These are phyloP conservation scores for Rhingia rostrata DNA, from an alignment of 2,888 invertebrate species.

Conservation along the genomic window DNA sequence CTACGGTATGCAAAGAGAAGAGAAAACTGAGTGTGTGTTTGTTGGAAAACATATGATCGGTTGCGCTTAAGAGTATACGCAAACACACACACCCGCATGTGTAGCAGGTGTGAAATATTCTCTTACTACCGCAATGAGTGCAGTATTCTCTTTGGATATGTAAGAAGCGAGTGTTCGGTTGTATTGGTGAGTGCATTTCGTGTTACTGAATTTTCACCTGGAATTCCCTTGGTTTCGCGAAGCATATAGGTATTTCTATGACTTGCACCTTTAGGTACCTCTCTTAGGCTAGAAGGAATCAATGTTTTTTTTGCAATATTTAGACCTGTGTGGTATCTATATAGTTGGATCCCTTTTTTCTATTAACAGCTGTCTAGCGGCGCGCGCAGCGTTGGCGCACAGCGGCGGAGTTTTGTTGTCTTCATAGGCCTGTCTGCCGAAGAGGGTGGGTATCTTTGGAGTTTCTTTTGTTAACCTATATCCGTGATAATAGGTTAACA, in stretches of 20 bases:
- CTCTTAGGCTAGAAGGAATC: constrained; percentile 43
- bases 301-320: constrained; percentile 42
- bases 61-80: constrained; percentile 54
- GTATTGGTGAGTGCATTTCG: constrained; percentile 22
- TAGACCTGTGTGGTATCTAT: constrained; percentile 19
- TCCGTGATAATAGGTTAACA: constrained; percentile 75
- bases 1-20: constrained; percentile 42
- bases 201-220: constrained; percentile 57
- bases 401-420: constrained; percentile 24
- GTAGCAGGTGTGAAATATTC: constrained; percentile 55
- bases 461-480: constrained; percentile 75
- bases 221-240: constrained; percentile 34
- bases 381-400: not conserved
- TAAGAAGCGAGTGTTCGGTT: not conserved
- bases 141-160: constrained; percentile 26
- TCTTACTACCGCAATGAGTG: constrained; percentile 21
- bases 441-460: constrained; percentile 72
- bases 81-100: constrained; percentile 33
- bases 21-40: constrained; percentile 52
- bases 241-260: constrained; percentile 22
- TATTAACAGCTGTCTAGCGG: constrained; percentile 62
- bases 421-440: constrained; percentile 63
- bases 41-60: constrained; percentile 67
- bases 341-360: constrained; percentile 49
- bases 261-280: constrained; percentile 47